phyloP scores from a whole-genome alignment of 2,888 invertebrate species.

The Eucera pruinosa region DNA sequence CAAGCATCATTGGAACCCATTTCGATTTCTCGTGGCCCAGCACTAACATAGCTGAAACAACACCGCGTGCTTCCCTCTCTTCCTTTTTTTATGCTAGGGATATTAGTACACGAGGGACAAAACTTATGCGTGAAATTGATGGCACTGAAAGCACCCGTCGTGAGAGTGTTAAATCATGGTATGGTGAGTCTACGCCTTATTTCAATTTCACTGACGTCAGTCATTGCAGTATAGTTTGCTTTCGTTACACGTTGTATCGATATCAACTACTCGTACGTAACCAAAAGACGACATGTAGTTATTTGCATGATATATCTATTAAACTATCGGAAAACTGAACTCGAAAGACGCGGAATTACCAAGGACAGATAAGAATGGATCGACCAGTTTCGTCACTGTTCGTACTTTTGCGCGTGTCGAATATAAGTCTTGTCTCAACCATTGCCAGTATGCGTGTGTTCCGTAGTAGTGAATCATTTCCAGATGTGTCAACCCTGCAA shows the following conservation, averaged over 20 bases:
- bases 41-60: too few species aligned
- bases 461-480: conserved; percentile 60
- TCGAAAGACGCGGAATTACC: conserved; percentile 59
- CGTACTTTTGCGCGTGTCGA: conserved; percentile 64
- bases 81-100: too few species aligned
- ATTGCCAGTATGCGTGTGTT: conserved; percentile 70
- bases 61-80: too few species aligned
- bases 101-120: too few species aligned
- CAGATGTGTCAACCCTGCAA: conserved; percentile 60
- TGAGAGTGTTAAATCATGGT: too few species aligned
- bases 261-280: conserved; percentile 20
- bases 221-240: background rate
- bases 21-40: too few species aligned
- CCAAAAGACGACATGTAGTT: background rate
- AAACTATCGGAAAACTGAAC: conserved; percentile 47
- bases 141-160: too few species aligned
- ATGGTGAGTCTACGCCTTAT: conserved; percentile 11
- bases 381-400: conserved; percentile 75
- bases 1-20: too few species aligned
- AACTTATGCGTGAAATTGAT: too few species aligned
- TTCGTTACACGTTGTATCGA: background rate
- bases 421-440: conserved; percentile 45
- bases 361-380: conserved; percentile 83
- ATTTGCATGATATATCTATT: conserved; percentile 41
- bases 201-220: conserved; percentile 21